Percentiles rank a stretch among this genome's conserved stretches.
Conservation (phyloP, 2,888 invertebrate genomes). For the Malthinus flaveolus region DNA sequence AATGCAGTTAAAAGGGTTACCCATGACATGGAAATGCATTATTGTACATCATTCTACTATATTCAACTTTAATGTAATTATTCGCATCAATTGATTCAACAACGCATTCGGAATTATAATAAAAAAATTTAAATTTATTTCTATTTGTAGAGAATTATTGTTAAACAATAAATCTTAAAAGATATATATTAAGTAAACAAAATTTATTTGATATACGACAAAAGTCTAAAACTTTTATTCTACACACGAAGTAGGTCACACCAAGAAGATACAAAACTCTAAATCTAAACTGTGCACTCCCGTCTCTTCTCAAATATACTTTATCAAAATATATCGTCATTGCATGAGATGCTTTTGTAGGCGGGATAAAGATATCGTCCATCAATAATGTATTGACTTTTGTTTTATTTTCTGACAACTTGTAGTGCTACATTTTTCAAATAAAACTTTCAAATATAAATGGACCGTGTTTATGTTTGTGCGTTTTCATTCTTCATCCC, state of each 20-base stretch:
- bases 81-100: conserved; percentile 1
- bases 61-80: conserved; percentile 1
- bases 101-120: too few species aligned
- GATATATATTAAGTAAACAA: conserved; percentile 30
- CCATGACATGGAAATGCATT: conserved; percentile 20
- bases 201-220: conserved; percentile 41
- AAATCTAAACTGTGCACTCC: conserved; percentile 41
- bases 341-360: conserved; percentile 45
- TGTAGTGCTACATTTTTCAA: conserved; percentile 46
- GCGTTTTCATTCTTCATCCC: conserved; percentile 28
- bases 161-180: conserved; percentile 9
- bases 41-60: conserved; percentile 14
- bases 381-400: conserved; percentile 49
- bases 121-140: too few species aligned
- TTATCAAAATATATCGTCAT: conserved; percentile 49
- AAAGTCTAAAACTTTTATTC: conserved; percentile 47
- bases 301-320: conserved; percentile 44
- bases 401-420: conserved; percentile 50
- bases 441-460: conserved; percentile 53
- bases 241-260: conserved; percentile 43
- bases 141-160: conserved; percentile 8
- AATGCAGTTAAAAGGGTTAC: conserved; percentile 22
- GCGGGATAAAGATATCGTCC: conserved; percentile 37
- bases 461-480: conserved; percentile 47
- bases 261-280: conserved; percentile 40